A percentile compares a stretch with the other conserved stretches of the same genome.
Conservation (phyloP, 92 coral and sea anemone genomes). For the Anthopleura xanthogrammica region DNA sequence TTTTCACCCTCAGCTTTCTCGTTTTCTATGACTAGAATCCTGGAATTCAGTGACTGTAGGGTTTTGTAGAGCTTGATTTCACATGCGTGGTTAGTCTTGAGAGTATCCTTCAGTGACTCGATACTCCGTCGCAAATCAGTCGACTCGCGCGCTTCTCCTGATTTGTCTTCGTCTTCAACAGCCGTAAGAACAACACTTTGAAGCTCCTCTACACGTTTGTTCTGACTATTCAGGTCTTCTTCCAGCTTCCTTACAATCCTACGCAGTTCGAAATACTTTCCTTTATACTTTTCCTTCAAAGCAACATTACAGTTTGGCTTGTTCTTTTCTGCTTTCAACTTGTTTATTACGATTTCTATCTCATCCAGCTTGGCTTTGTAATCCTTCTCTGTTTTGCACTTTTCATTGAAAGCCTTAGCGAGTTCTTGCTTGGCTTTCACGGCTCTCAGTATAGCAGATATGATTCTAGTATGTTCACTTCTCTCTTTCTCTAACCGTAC, state of each 20-base stretch:
- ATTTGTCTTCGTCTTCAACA: conserved; percentile 16
- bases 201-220: conserved; percentile 5
- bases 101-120: neutral
- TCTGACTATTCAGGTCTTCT: neutral
- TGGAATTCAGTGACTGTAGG: conserved; percentile 11
- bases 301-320: conserved; percentile 5
- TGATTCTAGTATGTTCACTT: conserved; percentile 12
- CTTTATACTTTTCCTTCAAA: conserved; percentile 18
- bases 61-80: conserved; percentile 15
- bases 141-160: neutral
- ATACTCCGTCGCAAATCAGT: neutral
- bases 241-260: conserved; percentile 1
- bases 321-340: conserved; percentile 16
- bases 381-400: conserved; percentile 13
- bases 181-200: conserved; percentile 3
- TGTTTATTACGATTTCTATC: conserved; percentile 10
- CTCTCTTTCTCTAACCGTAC: conserved; percentile 8
- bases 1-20: conserved; percentile 20
- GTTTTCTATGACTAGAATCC: neutral
- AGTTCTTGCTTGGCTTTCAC: conserved; percentile 25
- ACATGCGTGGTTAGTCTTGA: neutral
- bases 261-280: conserved; percentile 10
- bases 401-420: conserved; percentile 20
- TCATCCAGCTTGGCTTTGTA: conserved; percentile 8
- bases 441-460: conserved; percentile 8